Percentiles rank a stretch among this genome's conserved stretches.
phyloP scores from a whole-genome alignment of 2,888 invertebrate genomes.

The Scrobipalpa atriplicella region DNA sequence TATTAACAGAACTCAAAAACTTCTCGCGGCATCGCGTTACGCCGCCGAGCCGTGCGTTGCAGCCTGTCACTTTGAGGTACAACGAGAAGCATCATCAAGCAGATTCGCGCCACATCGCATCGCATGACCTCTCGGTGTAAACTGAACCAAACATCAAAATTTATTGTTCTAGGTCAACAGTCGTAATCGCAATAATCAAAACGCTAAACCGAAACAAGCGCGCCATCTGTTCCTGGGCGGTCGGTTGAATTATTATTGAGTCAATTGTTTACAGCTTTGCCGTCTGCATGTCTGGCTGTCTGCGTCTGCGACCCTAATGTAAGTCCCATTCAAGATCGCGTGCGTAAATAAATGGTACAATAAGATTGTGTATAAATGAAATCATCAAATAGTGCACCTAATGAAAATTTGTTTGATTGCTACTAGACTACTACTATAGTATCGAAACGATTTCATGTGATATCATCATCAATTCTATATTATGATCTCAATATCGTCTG shows the following conservation, averaged over 20 bases:
- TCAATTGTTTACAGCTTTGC: slow-evolving; percentile 60
- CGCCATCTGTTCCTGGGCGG: slow-evolving; percentile 27
- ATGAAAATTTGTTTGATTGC: too few species aligned
- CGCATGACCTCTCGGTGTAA: not conserved
- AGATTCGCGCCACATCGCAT: not conserved
- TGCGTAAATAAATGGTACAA: slow-evolving; percentile 32
- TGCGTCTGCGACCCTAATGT: slow-evolving; percentile 58
- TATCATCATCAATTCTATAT: too few species aligned
- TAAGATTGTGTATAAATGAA: not conserved
- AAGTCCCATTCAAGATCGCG: slow-evolving; percentile 57
- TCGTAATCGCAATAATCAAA: slow-evolving; percentile 28
- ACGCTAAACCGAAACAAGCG: slow-evolving; percentile 21
- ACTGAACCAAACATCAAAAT: slow-evolving; percentile 16
- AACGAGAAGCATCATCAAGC: too few species aligned
- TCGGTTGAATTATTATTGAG: slow-evolving; percentile 46
- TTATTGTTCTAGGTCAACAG: slow-evolving; percentile 15
- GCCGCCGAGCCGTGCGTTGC: too few species aligned
- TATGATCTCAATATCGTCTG: too few species aligned
- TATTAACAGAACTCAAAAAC: too few species aligned
- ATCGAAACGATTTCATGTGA: too few species aligned
- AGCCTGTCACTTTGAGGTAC: too few species aligned
- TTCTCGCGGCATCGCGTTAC: too few species aligned
- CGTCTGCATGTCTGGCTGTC: slow-evolving; percentile 51
- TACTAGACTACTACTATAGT: too few species aligned
- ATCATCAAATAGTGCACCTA: too few species aligned